Evolutionary conservation across 2,888 invertebrate species (phyloP).

Genomic region (Orchesellides sinensis): DNA sequence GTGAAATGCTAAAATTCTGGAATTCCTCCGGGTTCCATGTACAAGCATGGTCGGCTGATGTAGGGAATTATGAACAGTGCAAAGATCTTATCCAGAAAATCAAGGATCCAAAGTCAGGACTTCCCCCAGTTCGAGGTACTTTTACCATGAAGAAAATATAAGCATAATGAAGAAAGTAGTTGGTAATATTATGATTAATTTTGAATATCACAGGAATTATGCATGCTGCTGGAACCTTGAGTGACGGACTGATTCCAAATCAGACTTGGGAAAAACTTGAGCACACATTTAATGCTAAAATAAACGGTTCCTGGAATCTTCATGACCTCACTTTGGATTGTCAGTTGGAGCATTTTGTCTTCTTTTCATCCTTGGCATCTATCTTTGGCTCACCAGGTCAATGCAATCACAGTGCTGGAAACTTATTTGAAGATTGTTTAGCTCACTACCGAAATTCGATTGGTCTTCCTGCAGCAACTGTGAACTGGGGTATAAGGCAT

Average conservation of each 20-base stretch:
- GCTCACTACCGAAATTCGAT: conserved; percentile 28
- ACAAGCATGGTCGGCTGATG: conserved; percentile 11
- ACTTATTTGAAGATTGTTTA: conserved; percentile 13
- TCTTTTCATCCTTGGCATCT: conserved; percentile 56
- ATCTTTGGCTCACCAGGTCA: conserved; percentile 44
- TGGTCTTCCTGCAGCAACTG: conserved; percentile 32
- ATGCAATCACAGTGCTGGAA: conserved; percentile 46
- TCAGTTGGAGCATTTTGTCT: conserved; percentile 59
- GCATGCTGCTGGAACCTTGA: conserved; percentile 59
- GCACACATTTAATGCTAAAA: conserved; percentile 43
- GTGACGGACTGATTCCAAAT: conserved; percentile 40
- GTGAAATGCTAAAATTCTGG: conserved; percentile 24
- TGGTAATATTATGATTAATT: no score
- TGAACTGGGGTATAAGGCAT: conserved; percentile 48
- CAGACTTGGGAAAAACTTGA: conserved; percentile 66
- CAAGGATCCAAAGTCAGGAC: not conserved
- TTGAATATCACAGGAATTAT: no score
- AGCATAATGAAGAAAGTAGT: no score
- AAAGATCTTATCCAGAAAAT: conserved; percentile 7
- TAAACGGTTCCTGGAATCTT: conserved; percentile 53
- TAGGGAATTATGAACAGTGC: conserved; percentile 44
- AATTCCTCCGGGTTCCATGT: conserved; percentile 18
- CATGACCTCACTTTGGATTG: conserved; percentile 56
- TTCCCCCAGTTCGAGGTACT: conserved; percentile 51
- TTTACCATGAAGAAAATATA: no score